Base-by-base conservation (phyloP, 2,797 vertebrate species). In the Malurus splendens region DNA sequence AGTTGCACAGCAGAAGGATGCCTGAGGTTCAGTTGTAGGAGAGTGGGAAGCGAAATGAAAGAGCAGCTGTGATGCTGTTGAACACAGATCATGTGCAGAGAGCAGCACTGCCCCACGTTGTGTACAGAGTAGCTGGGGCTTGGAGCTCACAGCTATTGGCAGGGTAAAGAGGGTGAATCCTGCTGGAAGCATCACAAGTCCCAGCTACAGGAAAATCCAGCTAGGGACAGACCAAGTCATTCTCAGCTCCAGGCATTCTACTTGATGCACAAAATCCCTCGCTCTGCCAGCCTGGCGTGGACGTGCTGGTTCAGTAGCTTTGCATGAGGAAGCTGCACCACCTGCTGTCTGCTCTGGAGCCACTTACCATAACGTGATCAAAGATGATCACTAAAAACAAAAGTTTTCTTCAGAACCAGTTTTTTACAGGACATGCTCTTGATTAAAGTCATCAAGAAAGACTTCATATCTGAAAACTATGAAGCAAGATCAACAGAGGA, bases 331-430 rank as follows among this genome's bases (percentile, higher is more conserved):
- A 81, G 73, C 24, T 92, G 95, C 93, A 96, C 96, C 96, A 96
- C 92, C 96, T 97, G 95, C 96, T 94, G 95, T 83, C 91, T 84
- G 81, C 27, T 90, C 9, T 6, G 13, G 22, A 64, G 64, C 65
- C 78, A 85, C 55, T 55, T 25, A 74, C 12, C 83, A 71, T 28
- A 71, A 83, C 44, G 7, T 32, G 32, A 74, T 51, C 60, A 54
- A 88, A 74, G 32, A 67, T 8, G 7, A 54, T 55, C 7, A 41
- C 32, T 42, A 82, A 36, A 28, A 56, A 38, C 25, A 20, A 18
- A 72, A 90, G 23, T 51, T 87, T 77, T 62, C 57, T 79, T 67
- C 30, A 59, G 51, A 91, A 91, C 4, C 6, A 7, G 0, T 28
- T 73, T 60, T 54, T 72, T 59, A 27, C n/a, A 64, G 22, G 17